Percentiles rank a stretch among this genome's conserved stretches.
phyloP scores from a whole-genome alignment of 2,113 vertebrate genomes.

The Sula dactylatra region DNA sequence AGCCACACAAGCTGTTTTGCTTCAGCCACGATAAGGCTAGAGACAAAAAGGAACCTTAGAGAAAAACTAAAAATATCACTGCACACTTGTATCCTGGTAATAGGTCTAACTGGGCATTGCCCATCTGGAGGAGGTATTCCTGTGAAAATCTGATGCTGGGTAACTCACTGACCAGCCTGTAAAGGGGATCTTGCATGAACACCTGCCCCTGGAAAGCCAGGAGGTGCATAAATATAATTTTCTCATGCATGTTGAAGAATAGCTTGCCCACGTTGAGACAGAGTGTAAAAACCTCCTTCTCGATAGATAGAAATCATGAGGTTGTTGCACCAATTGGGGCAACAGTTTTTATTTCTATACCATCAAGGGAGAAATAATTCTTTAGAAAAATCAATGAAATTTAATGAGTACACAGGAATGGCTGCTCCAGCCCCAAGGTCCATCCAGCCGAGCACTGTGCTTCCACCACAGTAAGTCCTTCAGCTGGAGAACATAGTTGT shows the following conservation, averaged over 20 bases:
- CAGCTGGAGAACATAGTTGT: background rate
- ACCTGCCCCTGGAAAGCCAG: background rate
- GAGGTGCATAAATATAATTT: conserved; percentile 32
- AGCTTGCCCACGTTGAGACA: background rate
- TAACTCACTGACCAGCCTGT: background rate
- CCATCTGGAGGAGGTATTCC: background rate
- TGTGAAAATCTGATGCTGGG: background rate
- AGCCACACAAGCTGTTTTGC: background rate
- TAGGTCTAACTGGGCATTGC: conserved; percentile 1
- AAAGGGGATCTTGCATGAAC: background rate
- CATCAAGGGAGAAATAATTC: background rate
- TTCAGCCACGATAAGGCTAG: background rate
- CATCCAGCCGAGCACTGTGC: background rate
- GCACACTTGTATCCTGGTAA: background rate
- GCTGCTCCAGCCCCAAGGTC: background rate
- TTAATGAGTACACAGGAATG: conserved; percentile 17
- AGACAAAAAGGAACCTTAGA: conserved; percentile 2
- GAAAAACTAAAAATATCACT: conserved; percentile 25
- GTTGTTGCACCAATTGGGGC: background rate
- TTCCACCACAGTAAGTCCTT: background rate
- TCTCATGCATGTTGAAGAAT: conserved; percentile 8
- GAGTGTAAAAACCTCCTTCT: conserved; percentile 6
- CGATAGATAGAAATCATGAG: background rate
- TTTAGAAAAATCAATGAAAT: conserved; percentile 38
- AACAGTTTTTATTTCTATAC: conserved; percentile 24